These are phyloP conservation scores for Chalcis sispes DNA, from an alignment of 2,888 invertebrate species.

Conservation along the genomic window DNA sequence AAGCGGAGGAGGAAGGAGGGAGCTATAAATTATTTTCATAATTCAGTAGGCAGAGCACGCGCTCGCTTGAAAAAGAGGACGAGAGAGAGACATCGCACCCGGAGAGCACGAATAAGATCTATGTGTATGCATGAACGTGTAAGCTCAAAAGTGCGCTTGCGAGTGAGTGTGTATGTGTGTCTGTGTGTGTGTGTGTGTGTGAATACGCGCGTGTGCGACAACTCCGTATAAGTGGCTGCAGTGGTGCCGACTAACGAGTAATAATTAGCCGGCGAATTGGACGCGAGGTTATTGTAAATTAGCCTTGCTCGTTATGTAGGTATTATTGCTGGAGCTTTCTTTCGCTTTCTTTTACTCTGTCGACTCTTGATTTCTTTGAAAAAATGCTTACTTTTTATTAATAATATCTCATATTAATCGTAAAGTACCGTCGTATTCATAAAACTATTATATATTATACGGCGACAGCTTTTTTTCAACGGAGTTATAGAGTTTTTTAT, in stretches of 20 bases:
- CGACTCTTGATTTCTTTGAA: no score
- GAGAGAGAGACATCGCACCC: not conserved
- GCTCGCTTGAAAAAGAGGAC: not conserved
- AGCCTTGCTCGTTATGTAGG: slow-evolving; percentile 61
- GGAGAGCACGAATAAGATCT: not conserved
- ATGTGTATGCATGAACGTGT: not conserved
- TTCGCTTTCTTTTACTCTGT: not conserved
- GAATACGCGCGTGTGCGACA: not conserved
- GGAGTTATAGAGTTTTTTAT: no score
- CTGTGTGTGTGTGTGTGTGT: not conserved
- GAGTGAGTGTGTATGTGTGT: not conserved
- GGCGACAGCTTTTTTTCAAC: no score
- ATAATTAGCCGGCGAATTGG: slow-evolving; percentile 62
- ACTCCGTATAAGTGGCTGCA: slow-evolving; percentile 32
- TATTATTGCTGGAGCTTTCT: slow-evolving; percentile 58
- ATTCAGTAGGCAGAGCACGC: slow-evolving; percentile 51
- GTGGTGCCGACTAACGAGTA: slow-evolving; percentile 53
- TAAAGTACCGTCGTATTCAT: no score
- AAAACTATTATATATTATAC: no score
- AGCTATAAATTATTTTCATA: slow-evolving; percentile 53
- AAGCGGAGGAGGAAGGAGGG: slow-evolving; percentile 20
- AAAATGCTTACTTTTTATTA: no score
- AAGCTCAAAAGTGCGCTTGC: not conserved
- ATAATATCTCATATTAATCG: no score
- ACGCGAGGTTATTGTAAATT: slow-evolving; percentile 65